phyloP scores from a whole-genome alignment of 2,888 invertebrate genomes.

The Palloptera scutellata region DNA sequence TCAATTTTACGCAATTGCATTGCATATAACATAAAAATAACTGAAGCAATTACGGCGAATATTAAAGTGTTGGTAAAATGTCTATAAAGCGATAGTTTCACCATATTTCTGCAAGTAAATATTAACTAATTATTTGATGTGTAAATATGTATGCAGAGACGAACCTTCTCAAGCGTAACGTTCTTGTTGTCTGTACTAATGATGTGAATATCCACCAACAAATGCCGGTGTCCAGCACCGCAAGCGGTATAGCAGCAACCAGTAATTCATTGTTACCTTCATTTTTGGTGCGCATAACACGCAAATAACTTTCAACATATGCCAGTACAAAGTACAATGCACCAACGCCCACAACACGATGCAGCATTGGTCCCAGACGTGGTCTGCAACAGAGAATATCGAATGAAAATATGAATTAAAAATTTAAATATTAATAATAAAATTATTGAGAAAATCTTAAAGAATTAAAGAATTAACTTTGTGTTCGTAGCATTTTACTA shows the following conservation, averaged over 20 bases:
- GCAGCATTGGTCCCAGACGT: slow-evolving; percentile 85
- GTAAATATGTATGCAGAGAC: slow-evolving; percentile 12
- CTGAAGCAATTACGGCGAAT: slow-evolving; percentile 88
- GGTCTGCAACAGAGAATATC: slow-evolving; percentile 68
- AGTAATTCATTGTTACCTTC: slow-evolving; percentile 71
- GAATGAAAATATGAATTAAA: slow-evolving; percentile 17
- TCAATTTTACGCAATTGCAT: slow-evolving; percentile 81
- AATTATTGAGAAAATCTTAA: background rate
- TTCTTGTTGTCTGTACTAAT: slow-evolving; percentile 88
- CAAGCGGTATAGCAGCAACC: slow-evolving; percentile 85
- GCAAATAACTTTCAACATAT: slow-evolving; percentile 84
- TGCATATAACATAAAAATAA: slow-evolving; percentile 93
- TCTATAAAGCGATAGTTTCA: slow-evolving; percentile 87
- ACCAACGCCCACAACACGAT: slow-evolving; percentile 86
- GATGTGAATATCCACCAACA: slow-evolving; percentile 95
- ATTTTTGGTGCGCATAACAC: slow-evolving; percentile 73
- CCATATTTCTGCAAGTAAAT: slow-evolving; percentile 75
- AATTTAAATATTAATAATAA: too few relatives aligned
- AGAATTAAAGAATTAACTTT: background rate
- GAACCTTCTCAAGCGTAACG: slow-evolving; percentile 80
- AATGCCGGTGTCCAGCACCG: slow-evolving; percentile 84
- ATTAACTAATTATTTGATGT: slow-evolving; percentile 6
- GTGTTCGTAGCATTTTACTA: too few relatives aligned
- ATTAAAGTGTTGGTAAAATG: slow-evolving; percentile 95
- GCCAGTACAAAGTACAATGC: slow-evolving; percentile 83